Base-by-base conservation (phyloP, 1,140 invertebrate genomes). In the Drosophila littoralis region DNA sequence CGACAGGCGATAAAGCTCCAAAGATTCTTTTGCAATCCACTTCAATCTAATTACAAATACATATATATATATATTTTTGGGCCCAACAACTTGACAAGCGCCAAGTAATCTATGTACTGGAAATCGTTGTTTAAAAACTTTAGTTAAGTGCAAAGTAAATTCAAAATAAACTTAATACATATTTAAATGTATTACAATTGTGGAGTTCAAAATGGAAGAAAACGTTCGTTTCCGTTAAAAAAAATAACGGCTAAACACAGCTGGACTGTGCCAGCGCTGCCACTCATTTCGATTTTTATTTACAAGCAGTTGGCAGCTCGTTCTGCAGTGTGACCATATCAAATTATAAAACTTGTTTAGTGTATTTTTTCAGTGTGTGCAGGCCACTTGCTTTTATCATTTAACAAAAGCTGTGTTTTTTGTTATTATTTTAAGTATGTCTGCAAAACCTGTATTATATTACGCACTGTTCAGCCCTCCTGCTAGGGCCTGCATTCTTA, bases 391-490 rank as follows among this genome's bases (percentile, higher is more conserved):
- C 13, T 1, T 7, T 13, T 9, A 8, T 43, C 45, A 35, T 45
- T 52, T 33, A 54, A 43, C n/a, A 28, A 8, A 59, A 33, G 6
- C 38, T 61, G 7, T 6, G 9, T 40, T 10, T n/a, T 10, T 12
- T 0, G 0, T 3, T 3, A 22, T 22, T 13, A 9, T 13, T 8
- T 45, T 48, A 0, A 46, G 33, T 28, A 77, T 85, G 78, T 61
- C 78, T 13, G 6, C 36, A 36, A 91, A 91, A 33, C 91, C 92
- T n/a, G 81, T 58, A 9, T 68, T 94, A 12, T 94, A 94, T 74
- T 93, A 93, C 81, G 83, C 93, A 38, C 75, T 92, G 1, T 80
- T 92, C 15, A 94, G 93, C 67, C 92, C 94, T 36, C 93, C 94
- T 10, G 92, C 93, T 12, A 82, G 94, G 9, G 90, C 93, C 5